These are phyloP conservation scores for Antheraea assamensis DNA, from an alignment of 2,888 invertebrate genomes.

Conservation along the genomic window DNA sequence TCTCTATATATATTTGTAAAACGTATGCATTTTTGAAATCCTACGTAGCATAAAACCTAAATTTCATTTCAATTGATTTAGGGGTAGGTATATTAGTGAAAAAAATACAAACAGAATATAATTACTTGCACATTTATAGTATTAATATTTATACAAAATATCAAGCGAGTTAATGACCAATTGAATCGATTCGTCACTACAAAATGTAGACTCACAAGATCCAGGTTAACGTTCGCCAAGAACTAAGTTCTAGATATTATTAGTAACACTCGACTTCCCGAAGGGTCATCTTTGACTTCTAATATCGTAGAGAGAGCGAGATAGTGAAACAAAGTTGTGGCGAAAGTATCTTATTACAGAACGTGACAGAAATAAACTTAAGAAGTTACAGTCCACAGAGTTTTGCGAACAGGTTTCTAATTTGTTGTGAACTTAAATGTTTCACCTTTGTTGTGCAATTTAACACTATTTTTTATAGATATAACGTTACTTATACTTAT, in stretches of 20 bases:
- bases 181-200: neutral
- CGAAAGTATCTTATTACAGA: too few relatives aligned
- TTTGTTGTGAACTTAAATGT: neutral
- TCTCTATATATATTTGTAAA: too few relatives aligned
- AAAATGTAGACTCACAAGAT: neutral
- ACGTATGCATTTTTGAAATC: too few relatives aligned
- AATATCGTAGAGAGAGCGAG: neutral
- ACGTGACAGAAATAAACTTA: neutral
- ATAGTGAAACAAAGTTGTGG: neutral
- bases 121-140: neutral
- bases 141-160: neutral
- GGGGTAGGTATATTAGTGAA: too few relatives aligned
- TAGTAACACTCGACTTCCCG: neutral
- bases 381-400: neutral
- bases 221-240: neutral
- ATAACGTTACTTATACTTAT: too few relatives aligned
- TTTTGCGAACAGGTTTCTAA: neutral
- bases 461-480: neutral
- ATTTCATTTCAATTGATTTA: too few relatives aligned
- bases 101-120: neutral
- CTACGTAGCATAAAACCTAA: too few relatives aligned
- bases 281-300: slow-evolving; percentile 4
- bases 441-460: neutral
- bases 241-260: slow-evolving; percentile 3
- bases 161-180: neutral